Conservation (phyloP, 2,888 invertebrate species). For the Nezara viridula region DNA sequence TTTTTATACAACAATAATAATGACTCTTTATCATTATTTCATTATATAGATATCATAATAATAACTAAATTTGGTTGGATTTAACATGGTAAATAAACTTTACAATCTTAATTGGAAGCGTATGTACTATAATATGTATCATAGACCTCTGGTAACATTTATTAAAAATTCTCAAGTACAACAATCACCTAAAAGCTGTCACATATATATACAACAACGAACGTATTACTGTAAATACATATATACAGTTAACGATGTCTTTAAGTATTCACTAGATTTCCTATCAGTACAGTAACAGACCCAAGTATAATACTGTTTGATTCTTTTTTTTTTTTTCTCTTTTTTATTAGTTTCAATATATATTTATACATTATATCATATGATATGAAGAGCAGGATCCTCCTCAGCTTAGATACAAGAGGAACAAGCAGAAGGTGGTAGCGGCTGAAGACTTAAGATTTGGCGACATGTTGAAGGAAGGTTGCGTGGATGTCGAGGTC, state of each 20-base stretch:
- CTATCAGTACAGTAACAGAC: constrained; percentile 44
- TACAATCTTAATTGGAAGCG: neutral
- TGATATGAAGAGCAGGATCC: neutral
- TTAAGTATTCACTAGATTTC: constrained; percentile 29
- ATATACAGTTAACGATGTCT: constrained; percentile 34
- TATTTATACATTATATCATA: constrained; percentile 19
- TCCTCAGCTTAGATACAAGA: constrained; percentile 3
- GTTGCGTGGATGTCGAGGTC: neutral
- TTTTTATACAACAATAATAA: too few species aligned
- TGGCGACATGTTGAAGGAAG: neutral
- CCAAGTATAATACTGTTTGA: constrained; percentile 45
- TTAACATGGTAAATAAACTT: neutral
- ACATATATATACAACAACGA: constrained; percentile 42
- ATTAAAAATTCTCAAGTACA: constrained; percentile 49
- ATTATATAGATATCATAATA: too few species aligned
- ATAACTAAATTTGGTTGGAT: too few species aligned
- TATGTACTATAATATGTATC: neutral
- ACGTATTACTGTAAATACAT: constrained; percentile 24
- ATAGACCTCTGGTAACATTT: constrained; percentile 40
- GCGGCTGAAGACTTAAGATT: neutral
- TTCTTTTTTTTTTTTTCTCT: neutral
- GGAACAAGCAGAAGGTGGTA: neutral
- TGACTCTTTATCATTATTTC: too few species aligned
- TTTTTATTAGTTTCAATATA: neutral
- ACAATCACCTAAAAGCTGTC: constrained; percentile 41